Evolutionary conservation across 1,140 invertebrate genomes (phyloP).

Genomic region (Chionoecetes opilio): DNA sequence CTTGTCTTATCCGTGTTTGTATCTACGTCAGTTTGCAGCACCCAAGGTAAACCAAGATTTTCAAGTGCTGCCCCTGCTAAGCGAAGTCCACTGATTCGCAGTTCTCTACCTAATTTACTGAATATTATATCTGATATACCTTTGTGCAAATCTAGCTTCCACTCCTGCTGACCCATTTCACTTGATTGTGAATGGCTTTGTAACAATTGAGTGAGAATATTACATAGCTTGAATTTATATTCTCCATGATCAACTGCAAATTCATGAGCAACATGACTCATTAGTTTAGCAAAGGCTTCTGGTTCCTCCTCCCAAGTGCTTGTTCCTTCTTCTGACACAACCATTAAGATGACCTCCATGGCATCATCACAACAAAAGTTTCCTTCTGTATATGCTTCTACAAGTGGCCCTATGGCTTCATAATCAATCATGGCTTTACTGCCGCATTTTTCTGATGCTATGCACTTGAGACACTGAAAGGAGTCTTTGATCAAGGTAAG

Average conservation of each 20-base stretch:
- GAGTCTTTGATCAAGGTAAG: slow-evolving; percentile 94
- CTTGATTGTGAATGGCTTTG: slow-evolving; percentile 86
- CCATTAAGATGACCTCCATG: slow-evolving; percentile 67
- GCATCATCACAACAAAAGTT: slow-evolving; percentile 74
- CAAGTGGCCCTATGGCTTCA: slow-evolving; percentile 75
- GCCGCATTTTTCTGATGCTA: slow-evolving; percentile 77
- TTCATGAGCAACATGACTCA: slow-evolving; percentile 92
- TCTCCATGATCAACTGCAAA: slow-evolving; percentile 94
- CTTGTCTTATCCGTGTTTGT: slow-evolving; percentile 85
- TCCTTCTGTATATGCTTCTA: slow-evolving; percentile 76
- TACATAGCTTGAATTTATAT: slow-evolving; percentile 93
- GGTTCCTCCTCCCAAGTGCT: slow-evolving; percentile 86
- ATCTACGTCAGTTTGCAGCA: slow-evolving; percentile 82
- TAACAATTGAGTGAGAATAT: slow-evolving; percentile 89
- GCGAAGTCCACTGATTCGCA: slow-evolving; percentile 93
- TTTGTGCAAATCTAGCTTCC: slow-evolving; percentile 84
- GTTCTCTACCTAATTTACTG: slow-evolving; percentile 93
- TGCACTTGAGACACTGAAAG: slow-evolving; percentile 90
- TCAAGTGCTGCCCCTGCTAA: slow-evolving; percentile 92
- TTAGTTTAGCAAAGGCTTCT: slow-evolving; percentile 91
- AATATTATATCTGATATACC: slow-evolving; percentile 89
- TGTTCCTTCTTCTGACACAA: slow-evolving; percentile 77
- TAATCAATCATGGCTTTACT: slow-evolving; percentile 80
- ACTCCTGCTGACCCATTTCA: slow-evolving; percentile 62
- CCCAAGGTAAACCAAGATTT: slow-evolving; percentile 87